Percentiles rank a stretch among this genome's conserved stretches.
Evolutionary conservation across 2,888 invertebrate species (phyloP).

Genomic region (Prenolepis imparis): DNA sequence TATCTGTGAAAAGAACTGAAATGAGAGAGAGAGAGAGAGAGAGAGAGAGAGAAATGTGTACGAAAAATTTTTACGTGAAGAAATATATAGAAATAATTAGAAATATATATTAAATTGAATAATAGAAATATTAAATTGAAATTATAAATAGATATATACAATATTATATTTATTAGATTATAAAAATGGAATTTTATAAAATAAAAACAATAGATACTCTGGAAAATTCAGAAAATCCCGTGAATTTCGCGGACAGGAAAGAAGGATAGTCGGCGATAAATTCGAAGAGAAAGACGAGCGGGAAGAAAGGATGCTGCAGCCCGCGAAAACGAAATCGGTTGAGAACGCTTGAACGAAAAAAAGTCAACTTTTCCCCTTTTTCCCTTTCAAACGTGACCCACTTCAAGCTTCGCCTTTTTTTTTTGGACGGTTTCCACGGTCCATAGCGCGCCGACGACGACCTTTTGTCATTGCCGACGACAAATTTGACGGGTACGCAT

Average conservation of each 20-base stretch:
- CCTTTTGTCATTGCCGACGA: conserved; percentile 76
- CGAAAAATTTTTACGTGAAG: not conserved
- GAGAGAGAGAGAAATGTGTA: not conserved
- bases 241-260: not conserved
- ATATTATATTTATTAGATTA: not conserved
- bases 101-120: conserved; percentile 13
- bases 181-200: not conserved
- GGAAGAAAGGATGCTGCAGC: conserved; percentile 19
- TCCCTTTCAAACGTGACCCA: conserved; percentile 26
- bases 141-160: not conserved
- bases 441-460: conserved; percentile 60
- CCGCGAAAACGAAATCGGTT: conserved; percentile 47
- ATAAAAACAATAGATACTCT: not conserved
- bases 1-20: conserved; percentile 5
- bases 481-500: conserved; percentile 79
- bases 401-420: conserved; percentile 15
- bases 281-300: not conserved
- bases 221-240: not conserved
- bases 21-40: not conserved
- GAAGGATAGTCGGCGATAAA: not conserved
- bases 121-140: conserved; percentile 20
- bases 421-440: conserved; percentile 13
- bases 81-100: not conserved
- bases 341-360: conserved; percentile 30
- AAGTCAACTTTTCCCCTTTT: conserved; percentile 63